Conservation (phyloP, 1,140 invertebrate genomes). For the Anagrus nilaparvatae region DNA sequence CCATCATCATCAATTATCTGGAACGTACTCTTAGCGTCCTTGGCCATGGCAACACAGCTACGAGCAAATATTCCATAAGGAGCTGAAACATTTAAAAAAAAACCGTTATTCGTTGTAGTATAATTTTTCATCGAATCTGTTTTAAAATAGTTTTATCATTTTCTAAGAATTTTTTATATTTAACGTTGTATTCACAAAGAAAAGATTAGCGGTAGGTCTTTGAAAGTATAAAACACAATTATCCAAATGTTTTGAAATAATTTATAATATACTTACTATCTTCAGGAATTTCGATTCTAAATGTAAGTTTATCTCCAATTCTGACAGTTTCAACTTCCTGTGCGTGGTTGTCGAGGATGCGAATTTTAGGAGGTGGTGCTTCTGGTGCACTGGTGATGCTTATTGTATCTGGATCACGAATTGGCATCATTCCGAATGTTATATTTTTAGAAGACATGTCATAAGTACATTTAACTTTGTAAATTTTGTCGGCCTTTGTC, state of each 20-base stretch:
- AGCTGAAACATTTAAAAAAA: too few species aligned
- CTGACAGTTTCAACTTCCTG: slow-evolving; percentile 88
- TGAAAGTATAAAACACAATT: background rate
- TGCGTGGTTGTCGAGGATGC: slow-evolving; percentile 73
- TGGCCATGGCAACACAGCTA: slow-evolving; percentile 93
- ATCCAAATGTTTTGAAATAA: background rate
- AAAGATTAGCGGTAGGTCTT: background rate
- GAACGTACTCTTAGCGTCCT: slow-evolving; percentile 91
- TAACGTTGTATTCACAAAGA: background rate
- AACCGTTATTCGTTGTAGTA: too few species aligned
- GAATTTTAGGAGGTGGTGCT: slow-evolving; percentile 85
- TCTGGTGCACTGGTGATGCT: slow-evolving; percentile 90
- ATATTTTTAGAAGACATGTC: slow-evolving; percentile 95
- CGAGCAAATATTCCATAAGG: slow-evolving; percentile 92
- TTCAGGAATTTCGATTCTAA: slow-evolving; percentile 92
- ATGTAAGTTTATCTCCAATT: slow-evolving; percentile 88
- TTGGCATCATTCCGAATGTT: slow-evolving; percentile 94
- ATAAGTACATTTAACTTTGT: slow-evolving; percentile 93
- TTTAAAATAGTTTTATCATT: too few species aligned
- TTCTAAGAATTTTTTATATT: slow-evolving; percentile 3
- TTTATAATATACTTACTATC: slow-evolving; percentile 62
- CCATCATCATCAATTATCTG: slow-evolving; percentile 93
- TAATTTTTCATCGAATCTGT: background rate
- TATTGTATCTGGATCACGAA: slow-evolving; percentile 89
- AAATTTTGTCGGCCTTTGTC: slow-evolving; percentile 94